Conservation (phyloP, 2,113 vertebrate genomes). For the Typhlomys cinereus region DNA sequence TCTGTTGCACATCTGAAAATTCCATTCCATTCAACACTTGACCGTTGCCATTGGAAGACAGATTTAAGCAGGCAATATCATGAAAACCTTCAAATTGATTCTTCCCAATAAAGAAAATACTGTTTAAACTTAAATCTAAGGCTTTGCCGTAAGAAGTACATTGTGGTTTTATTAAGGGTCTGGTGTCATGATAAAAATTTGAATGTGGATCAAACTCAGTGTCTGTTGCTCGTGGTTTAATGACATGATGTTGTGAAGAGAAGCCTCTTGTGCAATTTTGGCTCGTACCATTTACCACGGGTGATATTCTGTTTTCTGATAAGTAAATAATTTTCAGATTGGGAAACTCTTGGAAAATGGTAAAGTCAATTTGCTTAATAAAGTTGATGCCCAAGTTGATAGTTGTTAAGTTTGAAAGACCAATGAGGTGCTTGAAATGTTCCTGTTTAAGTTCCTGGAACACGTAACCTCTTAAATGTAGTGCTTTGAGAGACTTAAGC, state of each 20-base stretch:
- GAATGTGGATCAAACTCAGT: conserved; percentile 59
- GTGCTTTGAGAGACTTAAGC: conserved; percentile 78
- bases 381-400: conserved; percentile 88
- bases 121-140: conserved; percentile 88
- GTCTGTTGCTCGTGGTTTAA: conserved; percentile 38
- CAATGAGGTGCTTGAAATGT: conserved; percentile 81
- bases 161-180: conserved; percentile 80
- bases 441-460: conserved; percentile 83
- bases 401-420: conserved; percentile 81
- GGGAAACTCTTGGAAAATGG: conserved; percentile 81
- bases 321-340: conserved; percentile 85
- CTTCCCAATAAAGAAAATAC: conserved; percentile 87
- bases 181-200: conserved; percentile 56
- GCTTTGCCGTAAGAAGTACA: conserved; percentile 85
- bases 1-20: conserved; percentile 82
- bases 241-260: conserved; percentile 49
- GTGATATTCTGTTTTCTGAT: conserved; percentile 86
- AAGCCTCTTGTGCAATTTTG: not conserved
- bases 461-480: conserved; percentile 85
- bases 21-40: conserved; percentile 85
- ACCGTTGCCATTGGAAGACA: conserved; percentile 88
- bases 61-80: conserved; percentile 88
- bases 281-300: conserved; percentile 44
- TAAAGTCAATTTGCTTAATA: conserved; percentile 83
- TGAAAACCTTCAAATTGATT: conserved; percentile 83